Percentiles rank a stretch among this genome's conserved stretches.
phyloP scores from a whole-genome alignment of 2,888 invertebrate genomes.

The Hypselothyrea guttata region DNA sequence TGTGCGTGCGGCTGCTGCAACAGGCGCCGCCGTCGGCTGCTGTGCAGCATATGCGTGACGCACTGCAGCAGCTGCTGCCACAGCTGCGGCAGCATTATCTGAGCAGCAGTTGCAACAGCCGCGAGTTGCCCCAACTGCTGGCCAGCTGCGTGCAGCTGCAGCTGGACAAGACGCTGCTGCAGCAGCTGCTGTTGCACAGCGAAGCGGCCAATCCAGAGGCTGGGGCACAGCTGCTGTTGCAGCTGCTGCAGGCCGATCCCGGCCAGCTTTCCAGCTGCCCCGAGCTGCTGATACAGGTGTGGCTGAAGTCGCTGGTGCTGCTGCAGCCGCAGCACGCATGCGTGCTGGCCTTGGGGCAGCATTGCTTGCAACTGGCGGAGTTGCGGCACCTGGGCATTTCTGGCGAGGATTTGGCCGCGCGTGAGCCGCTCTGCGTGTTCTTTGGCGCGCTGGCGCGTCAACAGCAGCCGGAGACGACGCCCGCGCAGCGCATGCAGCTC shows the following conservation, averaged over 20 bases:
- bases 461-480: conserved; percentile 37
- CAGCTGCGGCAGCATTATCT: conserved; percentile 77
- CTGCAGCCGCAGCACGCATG: conserved; percentile 77
- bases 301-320: conserved; percentile 80
- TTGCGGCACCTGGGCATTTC: conserved; percentile 67
- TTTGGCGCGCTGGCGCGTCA: conserved; percentile 79
- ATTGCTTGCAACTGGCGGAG: conserved; percentile 70
- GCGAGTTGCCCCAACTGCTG: conserved; percentile 78
- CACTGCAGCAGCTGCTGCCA: conserved; percentile 79
- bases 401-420: conserved; percentile 62
- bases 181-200: conserved; percentile 61
- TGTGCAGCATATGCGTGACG: conserved; percentile 68
- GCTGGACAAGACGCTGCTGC: conserved; percentile 70
- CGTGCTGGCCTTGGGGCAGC: conserved; percentile 69
- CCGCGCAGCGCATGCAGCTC: conserved; percentile 65
- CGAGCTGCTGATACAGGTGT: conserved; percentile 77
- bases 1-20: conserved; percentile 68
- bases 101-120: conserved; percentile 69
- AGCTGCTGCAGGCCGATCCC: conserved; percentile 42
- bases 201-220: conserved; percentile 73
- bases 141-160: conserved; percentile 74
- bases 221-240: conserved; percentile 64
- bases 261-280: no score
- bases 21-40: conserved; percentile 1
- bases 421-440: conserved; percentile 80